phyloP scores from a whole-genome alignment of 2,113 vertebrate species.

The Ginglymostoma cirratum region DNA sequence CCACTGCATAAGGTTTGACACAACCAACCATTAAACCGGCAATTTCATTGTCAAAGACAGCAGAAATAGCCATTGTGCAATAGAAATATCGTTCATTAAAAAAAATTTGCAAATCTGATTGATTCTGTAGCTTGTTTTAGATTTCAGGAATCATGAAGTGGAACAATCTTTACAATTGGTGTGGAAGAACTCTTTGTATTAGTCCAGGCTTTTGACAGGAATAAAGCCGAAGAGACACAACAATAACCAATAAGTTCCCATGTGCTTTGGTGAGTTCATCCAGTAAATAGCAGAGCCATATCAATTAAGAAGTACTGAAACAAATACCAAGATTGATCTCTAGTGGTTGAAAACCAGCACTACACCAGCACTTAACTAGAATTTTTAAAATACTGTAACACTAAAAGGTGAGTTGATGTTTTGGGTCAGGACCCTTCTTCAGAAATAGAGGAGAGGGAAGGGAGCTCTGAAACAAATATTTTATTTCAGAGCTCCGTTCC shows the following conservation, averaged over 20 bases:
- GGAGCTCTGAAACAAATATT: too few relatives aligned
- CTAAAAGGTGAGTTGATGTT: too few relatives aligned
- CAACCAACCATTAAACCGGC: neutral
- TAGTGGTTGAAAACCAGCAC: conserved; percentile 56
- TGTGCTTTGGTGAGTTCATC: neutral
- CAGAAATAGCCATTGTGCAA: neutral
- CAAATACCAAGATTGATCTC: conserved; percentile 77
- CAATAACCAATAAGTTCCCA: neutral
- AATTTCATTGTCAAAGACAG: neutral
- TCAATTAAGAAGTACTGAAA: neutral
- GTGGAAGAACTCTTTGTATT: neutral
- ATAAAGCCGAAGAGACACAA: neutral
- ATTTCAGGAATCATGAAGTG: neutral
- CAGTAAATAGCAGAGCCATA: neutral
- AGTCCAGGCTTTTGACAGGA: neutral
- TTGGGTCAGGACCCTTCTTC: too few relatives aligned
- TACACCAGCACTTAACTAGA: conserved; percentile 34
- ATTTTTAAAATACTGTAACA: neutral
- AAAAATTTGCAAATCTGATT: neutral
- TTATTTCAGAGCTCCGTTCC: too few relatives aligned
- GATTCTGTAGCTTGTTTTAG: neutral
- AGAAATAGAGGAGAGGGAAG: too few relatives aligned
- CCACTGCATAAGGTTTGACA: neutral
- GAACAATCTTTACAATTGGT: neutral
- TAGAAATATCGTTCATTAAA: neutral